Conservation (phyloP, 2,113 vertebrate species). For the Coryphaenoides rupestris region DNA sequence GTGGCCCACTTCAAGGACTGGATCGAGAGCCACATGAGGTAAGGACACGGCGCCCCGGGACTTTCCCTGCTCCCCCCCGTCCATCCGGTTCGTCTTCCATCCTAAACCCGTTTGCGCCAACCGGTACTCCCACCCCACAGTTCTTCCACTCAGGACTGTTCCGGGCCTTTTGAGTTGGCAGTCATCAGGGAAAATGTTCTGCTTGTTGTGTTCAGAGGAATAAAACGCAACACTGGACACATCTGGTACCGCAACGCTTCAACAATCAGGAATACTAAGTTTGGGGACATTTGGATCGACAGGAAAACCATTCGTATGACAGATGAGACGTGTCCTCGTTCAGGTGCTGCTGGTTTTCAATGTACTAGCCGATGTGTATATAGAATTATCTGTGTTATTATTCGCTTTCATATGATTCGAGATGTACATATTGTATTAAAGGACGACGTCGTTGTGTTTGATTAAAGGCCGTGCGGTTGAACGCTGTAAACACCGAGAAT, state of each 20-base stretch:
- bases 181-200: too few species aligned
- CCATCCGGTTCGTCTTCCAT: not conserved
- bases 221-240: slow-evolving; percentile 50
- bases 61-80: not conserved
- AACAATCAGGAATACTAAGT: too few species aligned
- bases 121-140: too few species aligned
- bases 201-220: too few species aligned
- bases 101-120: not conserved
- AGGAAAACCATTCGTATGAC: not conserved
- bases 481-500: slow-evolving; percentile 17
- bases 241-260: slow-evolving; percentile 22
- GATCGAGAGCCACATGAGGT: slow-evolving; percentile 94
- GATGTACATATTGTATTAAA: slow-evolving; percentile 70
- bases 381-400: slow-evolving; percentile 56
- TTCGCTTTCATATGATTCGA: slow-evolving; percentile 45
- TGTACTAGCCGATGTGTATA: slow-evolving; percentile 59
- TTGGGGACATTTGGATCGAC: slow-evolving; percentile 16
- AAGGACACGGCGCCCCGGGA: too few species aligned
- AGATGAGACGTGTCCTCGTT: slow-evolving; percentile 44
- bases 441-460: slow-evolving; percentile 19
- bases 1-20: slow-evolving; percentile 90
- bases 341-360: slow-evolving; percentile 40
- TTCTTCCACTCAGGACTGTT: too few species aligned
- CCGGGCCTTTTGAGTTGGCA: too few species aligned
- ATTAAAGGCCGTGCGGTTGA: slow-evolving; percentile 45